Conservation (phyloP, 2,888 invertebrate species). For the Phragmatobia fuliginosa region DNA sequence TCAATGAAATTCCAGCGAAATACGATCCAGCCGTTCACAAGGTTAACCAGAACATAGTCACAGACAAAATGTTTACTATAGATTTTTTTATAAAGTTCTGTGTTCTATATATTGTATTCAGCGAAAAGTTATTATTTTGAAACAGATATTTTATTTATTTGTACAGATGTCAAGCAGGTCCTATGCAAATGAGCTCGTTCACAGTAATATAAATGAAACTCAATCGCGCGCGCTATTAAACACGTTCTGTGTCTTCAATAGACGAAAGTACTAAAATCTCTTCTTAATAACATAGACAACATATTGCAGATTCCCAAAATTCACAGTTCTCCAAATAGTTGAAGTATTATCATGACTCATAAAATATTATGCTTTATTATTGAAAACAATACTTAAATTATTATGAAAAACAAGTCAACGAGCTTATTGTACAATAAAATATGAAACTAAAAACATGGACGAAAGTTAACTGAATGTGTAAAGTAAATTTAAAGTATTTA, state of each 20-base stretch:
- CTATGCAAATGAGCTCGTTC: neutral
- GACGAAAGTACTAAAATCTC: slow-evolving; percentile 34
- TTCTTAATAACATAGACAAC: slow-evolving; percentile 54
- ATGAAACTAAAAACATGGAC: slow-evolving; percentile 85
- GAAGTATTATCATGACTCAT: slow-evolving; percentile 77
- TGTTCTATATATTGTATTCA: too few species aligned
- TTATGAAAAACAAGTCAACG: slow-evolving; percentile 82
- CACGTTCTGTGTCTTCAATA: slow-evolving; percentile 24
- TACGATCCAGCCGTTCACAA: too few species aligned
- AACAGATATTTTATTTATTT: too few species aligned
- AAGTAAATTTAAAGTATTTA: slow-evolving; percentile 67
- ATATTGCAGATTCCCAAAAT: slow-evolving; percentile 85
- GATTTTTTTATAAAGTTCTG: too few species aligned
- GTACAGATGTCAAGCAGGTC: neutral
- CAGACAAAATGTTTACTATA: too few species aligned
- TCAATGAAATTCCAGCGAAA: too few species aligned
- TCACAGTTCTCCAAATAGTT: slow-evolving; percentile 65
- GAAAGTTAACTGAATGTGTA: slow-evolving; percentile 81
- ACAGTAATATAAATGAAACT: neutral
- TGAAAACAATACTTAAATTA: slow-evolving; percentile 81
- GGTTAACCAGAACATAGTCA: too few species aligned
- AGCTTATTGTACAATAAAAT: slow-evolving; percentile 82
- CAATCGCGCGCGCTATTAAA: slow-evolving; percentile 36
- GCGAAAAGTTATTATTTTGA: too few species aligned
- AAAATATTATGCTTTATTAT: slow-evolving; percentile 80